phyloP scores from a whole-genome alignment of 2,888 invertebrate genomes.

The Torymus aiolomorphi region DNA sequence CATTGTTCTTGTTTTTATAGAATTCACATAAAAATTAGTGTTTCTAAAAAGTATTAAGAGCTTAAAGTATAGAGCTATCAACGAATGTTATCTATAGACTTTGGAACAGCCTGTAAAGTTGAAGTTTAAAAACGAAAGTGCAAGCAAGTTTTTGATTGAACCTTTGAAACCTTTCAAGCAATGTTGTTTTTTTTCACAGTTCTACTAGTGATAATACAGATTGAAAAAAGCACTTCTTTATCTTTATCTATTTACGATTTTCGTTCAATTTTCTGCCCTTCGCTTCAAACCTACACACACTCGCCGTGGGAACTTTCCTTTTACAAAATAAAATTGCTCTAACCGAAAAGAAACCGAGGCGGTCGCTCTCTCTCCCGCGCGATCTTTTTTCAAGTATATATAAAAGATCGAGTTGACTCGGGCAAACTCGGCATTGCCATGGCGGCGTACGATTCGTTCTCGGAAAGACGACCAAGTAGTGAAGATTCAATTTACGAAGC shows the following conservation, averaged over 20 bases:
- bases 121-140: too few relatives aligned
- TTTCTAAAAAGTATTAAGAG: too few relatives aligned
- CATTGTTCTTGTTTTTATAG: too few relatives aligned
- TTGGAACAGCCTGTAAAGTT: too few relatives aligned
- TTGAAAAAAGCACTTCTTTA: too few relatives aligned
- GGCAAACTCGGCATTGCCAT: neutral
- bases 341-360: slow-evolving; percentile 14
- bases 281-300: neutral
- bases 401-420: slow-evolving; percentile 26
- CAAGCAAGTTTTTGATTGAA: too few relatives aligned
- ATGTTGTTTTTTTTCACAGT: too few relatives aligned
- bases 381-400: slow-evolving; percentile 2
- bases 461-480: slow-evolving; percentile 20
- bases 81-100: too few relatives aligned
- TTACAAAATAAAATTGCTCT: slow-evolving; percentile 21
- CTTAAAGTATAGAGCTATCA: too few relatives aligned
- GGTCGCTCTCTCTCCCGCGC: neutral
- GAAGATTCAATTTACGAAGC: slow-evolving; percentile 46
- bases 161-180: too few relatives aligned
- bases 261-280: neutral
- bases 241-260: neutral
- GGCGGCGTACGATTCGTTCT: neutral
- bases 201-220: too few relatives aligned
- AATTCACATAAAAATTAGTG: too few relatives aligned
- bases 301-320: neutral